Base-by-base conservation (phyloP, 2,888 invertebrate genomes). In the Rhorus exstirpatorius region DNA sequence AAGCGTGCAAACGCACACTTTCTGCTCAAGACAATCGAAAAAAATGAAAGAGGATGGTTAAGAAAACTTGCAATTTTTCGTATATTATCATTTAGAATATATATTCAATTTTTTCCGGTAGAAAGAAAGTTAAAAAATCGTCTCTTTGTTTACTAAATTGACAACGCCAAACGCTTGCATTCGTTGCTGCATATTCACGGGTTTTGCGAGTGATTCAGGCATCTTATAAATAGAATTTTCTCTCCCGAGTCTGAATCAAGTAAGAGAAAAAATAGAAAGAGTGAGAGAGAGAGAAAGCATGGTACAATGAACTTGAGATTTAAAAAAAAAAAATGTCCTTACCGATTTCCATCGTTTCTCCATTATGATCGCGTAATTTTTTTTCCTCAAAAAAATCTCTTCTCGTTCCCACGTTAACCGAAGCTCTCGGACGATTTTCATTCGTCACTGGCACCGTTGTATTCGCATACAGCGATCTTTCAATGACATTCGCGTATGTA, bases 401-500 rank as follows among this genome's bases (percentile, higher is more conserved):
- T 8, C 49, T 58, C 24, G 7, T 19, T 41, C 72, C 72, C n/a
- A n/a, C 67, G n/a, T 79, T 60, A 21, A 60, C 70, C 35, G 72
- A 77, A 26, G 68, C 21, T 41, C 17, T 44, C 14, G 55, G 58
- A 26, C 12, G 26, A 7, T 31, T 61, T 21, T 49, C 67, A 68
- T 71, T 49, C 6, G 2, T 31, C 35, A 21, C 26, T 46, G 51
- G 55, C 38, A 74, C 89, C 46, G 86, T 77, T 10, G 90, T 86
- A 74, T 90, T 91, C 2, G 89, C 90, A 74, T 90, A 90, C 71
- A 91, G 81, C 24, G 91, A 93, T 81, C 89, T 86, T 49, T 90
- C 90, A 38, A 90, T 90, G 79, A 94, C 90, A 89, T 94, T 94
- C 19, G 94, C 94, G 86, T 94, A 94, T 79, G 94, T 91, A 78